Base-by-base conservation (phyloP, 2,888 invertebrate genomes). In the Yponomeuta evonymella region DNA sequence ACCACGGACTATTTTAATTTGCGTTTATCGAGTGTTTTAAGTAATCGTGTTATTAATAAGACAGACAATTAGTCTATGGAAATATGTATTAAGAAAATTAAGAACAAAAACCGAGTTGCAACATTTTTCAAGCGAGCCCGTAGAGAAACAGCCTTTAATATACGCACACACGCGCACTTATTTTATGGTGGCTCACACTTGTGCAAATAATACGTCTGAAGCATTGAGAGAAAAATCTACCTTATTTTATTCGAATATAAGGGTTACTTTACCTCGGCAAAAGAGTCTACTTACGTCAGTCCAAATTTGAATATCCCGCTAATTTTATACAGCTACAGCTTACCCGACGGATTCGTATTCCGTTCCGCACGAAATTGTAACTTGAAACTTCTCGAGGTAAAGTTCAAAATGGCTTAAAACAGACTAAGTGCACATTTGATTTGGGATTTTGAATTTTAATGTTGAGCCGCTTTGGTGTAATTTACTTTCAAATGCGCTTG, bases 101-200 rank as follows among this genome's bases (percentile, higher is more conserved):
- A 9, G 67, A 33, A 43, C 8, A 67, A 67, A 23, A 51, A 12
- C 72, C 76, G 76, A 86, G 88, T 76, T 87, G 73, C 86, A 86
- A 81, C 73, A 73, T 75, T 77, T 75, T 75, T 73, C 79, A 74
- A 73, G 75, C 79, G 83, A 81, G 75, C 75, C 72, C 29, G 30
- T 64, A 63, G 76, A 79, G 81, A 68, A 23, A 68, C 80, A 81
- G 83, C 83, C 81, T 89, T 87, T 86, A 87, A 86, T 85, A 85
- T 81, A 86, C 88, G 74, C 88, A 88, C 84, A 86, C 85, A 81
- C 73, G 69, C 71, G 73, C 78, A 81, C 73, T 79, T 81, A 87
- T 86, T 87, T 88, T 85, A 89, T 79, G 81, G 79, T 76, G 75
- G 75, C 80, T 73, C 79, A 79, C 77, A 80, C 82, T 68, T 68